phyloP scores from a whole-genome alignment of 2,113 vertebrate genomes.

The Noctilio leporinus region DNA sequence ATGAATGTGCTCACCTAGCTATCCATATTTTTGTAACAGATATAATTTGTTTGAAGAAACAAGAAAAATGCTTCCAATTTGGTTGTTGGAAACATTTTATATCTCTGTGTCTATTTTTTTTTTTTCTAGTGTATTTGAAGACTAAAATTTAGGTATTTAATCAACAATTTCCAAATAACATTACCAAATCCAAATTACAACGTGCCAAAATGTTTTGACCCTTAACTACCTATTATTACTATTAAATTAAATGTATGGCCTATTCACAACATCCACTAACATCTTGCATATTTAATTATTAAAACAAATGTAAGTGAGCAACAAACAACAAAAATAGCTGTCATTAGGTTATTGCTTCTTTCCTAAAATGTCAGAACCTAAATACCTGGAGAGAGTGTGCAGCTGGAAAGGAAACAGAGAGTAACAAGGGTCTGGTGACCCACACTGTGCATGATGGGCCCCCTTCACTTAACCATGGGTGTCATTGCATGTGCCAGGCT shows the following conservation, averaged over 20 bases:
- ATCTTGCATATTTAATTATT: not conserved
- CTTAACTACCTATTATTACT: not conserved
- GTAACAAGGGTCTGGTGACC: too few relatives aligned
- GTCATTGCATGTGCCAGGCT: not conserved
- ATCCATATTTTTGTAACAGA: not conserved
- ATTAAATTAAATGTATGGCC: not conserved
- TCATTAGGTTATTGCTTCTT: fast-evolving
- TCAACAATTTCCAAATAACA: not conserved
- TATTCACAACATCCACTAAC: not conserved
- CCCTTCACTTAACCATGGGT: too few relatives aligned
- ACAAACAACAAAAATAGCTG: fast-evolving
- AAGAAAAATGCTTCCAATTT: not conserved
- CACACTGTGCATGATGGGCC: not conserved
- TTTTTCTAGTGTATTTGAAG: not conserved
- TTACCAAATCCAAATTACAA: slow-evolving; percentile 34
- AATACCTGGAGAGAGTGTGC: not conserved
- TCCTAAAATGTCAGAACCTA: not conserved
- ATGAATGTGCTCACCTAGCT: not conserved
- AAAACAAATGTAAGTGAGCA: not conserved
- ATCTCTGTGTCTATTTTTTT: not conserved
- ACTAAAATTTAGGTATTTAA: not conserved
- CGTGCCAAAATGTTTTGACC: slow-evolving; percentile 59
- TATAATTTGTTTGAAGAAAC: not conserved
- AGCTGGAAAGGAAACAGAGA: not conserved
- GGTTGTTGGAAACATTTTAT: not conserved